These are phyloP conservation scores for Blastobasis lacticolella DNA, from an alignment of 2,888 invertebrate species.

Conservation along the genomic window DNA sequence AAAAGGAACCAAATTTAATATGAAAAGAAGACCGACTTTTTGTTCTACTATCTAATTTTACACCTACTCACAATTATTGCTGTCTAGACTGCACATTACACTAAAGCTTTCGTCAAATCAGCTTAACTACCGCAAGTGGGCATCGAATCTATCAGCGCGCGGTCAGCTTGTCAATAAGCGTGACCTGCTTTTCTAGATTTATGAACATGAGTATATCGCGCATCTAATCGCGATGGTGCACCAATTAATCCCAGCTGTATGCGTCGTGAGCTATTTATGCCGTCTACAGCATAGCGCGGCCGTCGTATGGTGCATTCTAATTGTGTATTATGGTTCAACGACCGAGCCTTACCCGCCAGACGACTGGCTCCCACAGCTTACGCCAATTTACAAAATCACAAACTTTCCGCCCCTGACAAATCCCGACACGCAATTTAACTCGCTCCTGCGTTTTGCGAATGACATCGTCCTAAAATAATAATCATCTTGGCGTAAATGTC, in stretches of 20 bases:
- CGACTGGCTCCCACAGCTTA: conserved; percentile 40
- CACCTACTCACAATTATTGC: no score
- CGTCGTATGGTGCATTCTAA: conserved; percentile 70
- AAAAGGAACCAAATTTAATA: no score
- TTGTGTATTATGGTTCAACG: conserved; percentile 69
- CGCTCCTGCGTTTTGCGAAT: not conserved
- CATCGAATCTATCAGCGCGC: not conserved
- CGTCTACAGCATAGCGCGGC: conserved; percentile 48
- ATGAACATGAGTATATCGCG: conserved; percentile 23
- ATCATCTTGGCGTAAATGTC: no score
- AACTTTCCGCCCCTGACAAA: conserved; percentile 23
- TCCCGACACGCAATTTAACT: conserved; percentile 5
- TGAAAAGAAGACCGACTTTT: no score
- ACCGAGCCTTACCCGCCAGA: conserved; percentile 43
- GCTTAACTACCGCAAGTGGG: not conserved
- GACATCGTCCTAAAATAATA: no score
- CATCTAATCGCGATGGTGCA: conserved; percentile 34
- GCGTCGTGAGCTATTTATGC: conserved; percentile 64
- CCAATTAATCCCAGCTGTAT: conserved; percentile 53
- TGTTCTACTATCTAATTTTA: no score
- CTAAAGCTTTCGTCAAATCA: not conserved
- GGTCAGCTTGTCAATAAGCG: not conserved
- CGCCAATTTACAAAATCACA: conserved; percentile 55
- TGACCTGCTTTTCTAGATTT: conserved; percentile 7
- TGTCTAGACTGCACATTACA: not conserved